phyloP scores from a whole-genome alignment of 2,888 invertebrate genomes.

The Euclidia mi region DNA sequence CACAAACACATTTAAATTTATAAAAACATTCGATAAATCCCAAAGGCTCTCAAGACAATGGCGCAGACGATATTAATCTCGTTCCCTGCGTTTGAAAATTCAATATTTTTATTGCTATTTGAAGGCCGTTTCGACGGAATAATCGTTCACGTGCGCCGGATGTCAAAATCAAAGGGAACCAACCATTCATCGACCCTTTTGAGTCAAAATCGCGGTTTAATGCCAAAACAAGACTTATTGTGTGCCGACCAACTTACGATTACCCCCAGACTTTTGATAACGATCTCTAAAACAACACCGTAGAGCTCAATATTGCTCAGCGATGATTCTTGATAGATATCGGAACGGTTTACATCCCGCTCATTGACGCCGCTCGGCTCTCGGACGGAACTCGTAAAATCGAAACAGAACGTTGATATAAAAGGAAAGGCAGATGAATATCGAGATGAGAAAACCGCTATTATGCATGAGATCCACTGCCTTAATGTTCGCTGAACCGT shows the following conservation, averaged over 20 bases:
- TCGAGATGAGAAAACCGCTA: slow-evolving; percentile 83
- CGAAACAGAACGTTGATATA: slow-evolving; percentile 82
- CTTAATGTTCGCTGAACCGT: slow-evolving; percentile 40
- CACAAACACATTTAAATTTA: slow-evolving; percentile 26
- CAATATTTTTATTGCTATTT: slow-evolving; percentile 72
- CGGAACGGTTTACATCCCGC: slow-evolving; percentile 65
- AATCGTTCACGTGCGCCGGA: slow-evolving; percentile 85
- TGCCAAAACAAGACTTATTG: slow-evolving; percentile 81
- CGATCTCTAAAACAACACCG: slow-evolving; percentile 37
- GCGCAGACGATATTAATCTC: slow-evolving; percentile 55
- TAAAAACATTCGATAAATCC: slow-evolving; percentile 25
- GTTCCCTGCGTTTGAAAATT: slow-evolving; percentile 56
- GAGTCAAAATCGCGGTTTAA: slow-evolving; percentile 77
- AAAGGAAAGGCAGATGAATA: slow-evolving; percentile 84
- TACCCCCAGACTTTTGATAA: slow-evolving; percentile 23
- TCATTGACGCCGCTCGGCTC: slow-evolving; percentile 75
- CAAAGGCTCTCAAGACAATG: slow-evolving; percentile 44
- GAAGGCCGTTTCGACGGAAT: slow-evolving; percentile 60
- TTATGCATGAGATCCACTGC: slow-evolving; percentile 72
- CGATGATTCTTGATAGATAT: slow-evolving; percentile 57
- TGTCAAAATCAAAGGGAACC: slow-evolving; percentile 78
- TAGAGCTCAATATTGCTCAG: slow-evolving; percentile 61
- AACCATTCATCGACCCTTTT: slow-evolving; percentile 77
- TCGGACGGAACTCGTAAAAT: slow-evolving; percentile 83
- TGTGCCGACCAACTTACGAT: slow-evolving; percentile 56